Percentiles rank a stretch among this genome's conserved stretches.
These are phyloP conservation scores for Paraescarpia echinospica DNA, from an alignment of 1,140 invertebrate species.

Conservation along the genomic window DNA sequence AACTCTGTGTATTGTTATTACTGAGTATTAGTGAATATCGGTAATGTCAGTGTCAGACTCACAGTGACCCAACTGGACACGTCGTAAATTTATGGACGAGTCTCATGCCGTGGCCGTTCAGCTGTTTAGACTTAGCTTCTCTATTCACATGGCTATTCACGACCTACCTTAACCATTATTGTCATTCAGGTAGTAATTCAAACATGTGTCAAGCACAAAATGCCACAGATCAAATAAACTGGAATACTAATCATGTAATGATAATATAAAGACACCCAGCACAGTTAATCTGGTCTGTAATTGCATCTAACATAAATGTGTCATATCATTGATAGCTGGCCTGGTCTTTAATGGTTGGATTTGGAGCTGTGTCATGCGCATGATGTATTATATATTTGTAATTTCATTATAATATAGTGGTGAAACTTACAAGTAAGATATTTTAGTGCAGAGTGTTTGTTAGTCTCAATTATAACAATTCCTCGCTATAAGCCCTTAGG, in stretches of 20 bases:
- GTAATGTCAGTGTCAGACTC: not conserved
- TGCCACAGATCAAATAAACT: not conserved
- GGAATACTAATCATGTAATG: not conserved
- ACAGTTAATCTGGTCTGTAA: not conserved
- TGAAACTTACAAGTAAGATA: too few species aligned
- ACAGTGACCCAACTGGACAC: too few species aligned
- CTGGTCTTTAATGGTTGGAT: not conserved
- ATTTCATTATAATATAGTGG: too few species aligned
- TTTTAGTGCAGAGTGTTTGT: too few species aligned
- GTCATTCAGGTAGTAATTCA: not conserved
- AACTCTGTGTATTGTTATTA: not conserved
- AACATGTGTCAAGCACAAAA: not conserved
- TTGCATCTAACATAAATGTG: not conserved
- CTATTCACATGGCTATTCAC: not conserved
- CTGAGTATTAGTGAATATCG: not conserved
- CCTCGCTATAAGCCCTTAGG: too few species aligned
- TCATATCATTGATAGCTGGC: not conserved
- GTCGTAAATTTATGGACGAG: too few species aligned
- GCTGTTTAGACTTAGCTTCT: not conserved
- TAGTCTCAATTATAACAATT: too few species aligned
- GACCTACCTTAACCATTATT: not conserved
- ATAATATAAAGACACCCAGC: not conserved
- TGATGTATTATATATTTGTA: too few species aligned
- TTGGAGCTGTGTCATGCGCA: too few species aligned
- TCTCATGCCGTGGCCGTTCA: not conserved